phyloP scores from a whole-genome alignment of 2,797 vertebrate species.

The Cossypha niveicapilla region DNA sequence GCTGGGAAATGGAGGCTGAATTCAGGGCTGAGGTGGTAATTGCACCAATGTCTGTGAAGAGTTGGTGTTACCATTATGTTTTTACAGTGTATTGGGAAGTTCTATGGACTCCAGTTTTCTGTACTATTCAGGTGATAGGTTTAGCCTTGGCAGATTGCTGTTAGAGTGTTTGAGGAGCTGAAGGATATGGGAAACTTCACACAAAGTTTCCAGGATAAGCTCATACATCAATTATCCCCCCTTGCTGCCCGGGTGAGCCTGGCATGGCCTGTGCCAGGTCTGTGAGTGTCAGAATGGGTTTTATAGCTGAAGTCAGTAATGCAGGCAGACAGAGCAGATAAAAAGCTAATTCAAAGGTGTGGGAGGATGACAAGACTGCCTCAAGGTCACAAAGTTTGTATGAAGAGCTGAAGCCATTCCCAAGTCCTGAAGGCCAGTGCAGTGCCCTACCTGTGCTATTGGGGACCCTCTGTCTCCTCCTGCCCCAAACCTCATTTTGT shows the following conservation, averaged over 20 bases:
- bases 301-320: background rate
- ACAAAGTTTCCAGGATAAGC: background rate
- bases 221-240: background rate
- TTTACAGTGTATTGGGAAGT: background rate
- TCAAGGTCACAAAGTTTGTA: conserved; percentile 40
- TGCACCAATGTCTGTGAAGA: background rate
- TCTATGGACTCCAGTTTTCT: background rate
- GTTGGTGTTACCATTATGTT: background rate
- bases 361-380: background rate
- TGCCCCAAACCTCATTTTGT: background rate
- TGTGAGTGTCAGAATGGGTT: background rate
- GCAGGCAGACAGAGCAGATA: background rate
- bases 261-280: background rate
- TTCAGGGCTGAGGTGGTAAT: background rate
- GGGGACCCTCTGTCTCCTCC: accelerated
- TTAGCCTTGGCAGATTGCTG: background rate
- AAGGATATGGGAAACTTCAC: background rate
- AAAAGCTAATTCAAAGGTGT: background rate
- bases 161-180: background rate
- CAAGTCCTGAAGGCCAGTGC: accelerated
- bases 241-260: accelerated
- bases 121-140: accelerated
- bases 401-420: background rate
- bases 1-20: background rate
- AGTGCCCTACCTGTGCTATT: accelerated